Base-by-base conservation (phyloP, 2,113 vertebrate genomes). In the Gobiocypris rarus region DNA sequence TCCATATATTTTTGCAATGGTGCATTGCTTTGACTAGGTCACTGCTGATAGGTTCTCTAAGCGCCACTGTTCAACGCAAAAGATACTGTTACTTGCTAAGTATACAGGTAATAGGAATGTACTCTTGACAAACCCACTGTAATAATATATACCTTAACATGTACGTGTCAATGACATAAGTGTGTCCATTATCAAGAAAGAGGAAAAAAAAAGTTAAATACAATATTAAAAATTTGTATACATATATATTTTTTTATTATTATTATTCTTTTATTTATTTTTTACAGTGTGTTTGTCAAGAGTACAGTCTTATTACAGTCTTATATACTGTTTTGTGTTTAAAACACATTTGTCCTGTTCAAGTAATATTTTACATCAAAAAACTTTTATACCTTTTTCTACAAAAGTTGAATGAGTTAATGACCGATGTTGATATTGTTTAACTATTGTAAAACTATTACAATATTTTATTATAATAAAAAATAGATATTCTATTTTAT, bases 51-150 rank as follows among this genome's bases (percentile, higher is more conserved):
- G 61, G 75, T 22, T 76, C 43, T 67, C 41, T 67, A 31, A 80
- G 63, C 50, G 0, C 45, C 45, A 70, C 63, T 82, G 80, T 56
- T 82, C 22, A 6, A 22, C 5, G 13, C 19, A 31, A 70, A 70
- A 70, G 31, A 82, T 56, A 69, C 45, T 52, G 78, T 81, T 82
- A 82, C 80, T 70, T 31, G 19, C 80, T 41, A 80, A 80, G 75
- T 58, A 80, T 5, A 81, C 61, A 81, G 79, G 26, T n/a, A 70
- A 52, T 6, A 54, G 77, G 77, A 80, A 80, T 48, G 77, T 63
- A 31, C 28, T 41, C 24, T 41, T 48, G 78, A 80, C 43, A 80
- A 67, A 34, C 59, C 59, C 48, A 34, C 65, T 54, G 63, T 70
- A 82, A 82, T 70, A 82, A 41, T 81, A 81, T 70, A 14, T 38